phyloP scores from a whole-genome alignment of 1,140 invertebrate genomes.

The Ceratosolen solmsi region DNA sequence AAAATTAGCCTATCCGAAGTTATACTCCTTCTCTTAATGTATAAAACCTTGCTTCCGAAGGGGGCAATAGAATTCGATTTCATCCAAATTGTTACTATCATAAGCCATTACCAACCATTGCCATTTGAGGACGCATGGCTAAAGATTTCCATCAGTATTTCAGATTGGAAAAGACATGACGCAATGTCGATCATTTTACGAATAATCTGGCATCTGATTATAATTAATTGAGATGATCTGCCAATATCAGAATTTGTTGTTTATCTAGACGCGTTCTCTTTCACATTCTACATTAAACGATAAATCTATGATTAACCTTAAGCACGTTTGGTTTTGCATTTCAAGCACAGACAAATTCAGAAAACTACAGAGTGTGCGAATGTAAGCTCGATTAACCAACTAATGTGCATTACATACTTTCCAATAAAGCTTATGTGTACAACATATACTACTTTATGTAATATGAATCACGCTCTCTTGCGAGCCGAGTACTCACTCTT shows the following conservation, averaged over 20 bases:
- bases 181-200: not conserved
- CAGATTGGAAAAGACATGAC: not conserved
- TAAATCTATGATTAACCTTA: too few species aligned
- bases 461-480: not conserved
- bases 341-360: too few species aligned
- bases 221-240: not conserved
- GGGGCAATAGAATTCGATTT: not conserved
- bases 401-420: not conserved
- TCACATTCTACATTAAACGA: too few species aligned
- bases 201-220: not conserved
- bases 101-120: not conserved
- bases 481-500: too few species aligned
- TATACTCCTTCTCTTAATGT: not conserved
- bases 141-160: not conserved
- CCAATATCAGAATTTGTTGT: too few species aligned
- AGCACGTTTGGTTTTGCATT: too few species aligned
- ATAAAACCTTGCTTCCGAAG: not conserved
- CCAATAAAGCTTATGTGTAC: not conserved
- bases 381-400: not conserved
- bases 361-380: too few species aligned
- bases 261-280: too few species aligned
- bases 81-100: not conserved
- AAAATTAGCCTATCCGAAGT: not conserved
- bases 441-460: not conserved
- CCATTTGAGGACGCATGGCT: not conserved